Conservation (phyloP, 1,140 invertebrate species). For the Papilio helenus region DNA sequence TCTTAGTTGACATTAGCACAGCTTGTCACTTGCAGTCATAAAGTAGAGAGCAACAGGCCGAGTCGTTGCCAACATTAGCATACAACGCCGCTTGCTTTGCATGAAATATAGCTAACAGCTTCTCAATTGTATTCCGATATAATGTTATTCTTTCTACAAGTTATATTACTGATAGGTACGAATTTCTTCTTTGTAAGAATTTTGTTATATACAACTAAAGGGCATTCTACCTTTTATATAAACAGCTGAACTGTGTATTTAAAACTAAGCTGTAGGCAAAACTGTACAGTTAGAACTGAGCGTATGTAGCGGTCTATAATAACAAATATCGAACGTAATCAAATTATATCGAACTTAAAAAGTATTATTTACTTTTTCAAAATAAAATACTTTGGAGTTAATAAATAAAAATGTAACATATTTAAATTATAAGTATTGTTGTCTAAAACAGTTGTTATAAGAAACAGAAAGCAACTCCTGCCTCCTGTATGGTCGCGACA, state of each 20-base stretch:
- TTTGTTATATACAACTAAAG: too few relatives aligned
- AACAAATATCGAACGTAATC: too few relatives aligned
- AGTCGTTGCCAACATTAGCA: background rate
- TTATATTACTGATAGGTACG: background rate
- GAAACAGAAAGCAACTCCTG: background rate
- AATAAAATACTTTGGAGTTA: too few relatives aligned
- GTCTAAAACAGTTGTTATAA: background rate
- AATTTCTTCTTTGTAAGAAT: too few relatives aligned
- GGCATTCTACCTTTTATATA: too few relatives aligned
- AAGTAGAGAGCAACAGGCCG: conserved; percentile 20
- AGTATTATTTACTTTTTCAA: too few relatives aligned
- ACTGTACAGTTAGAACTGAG: too few relatives aligned
- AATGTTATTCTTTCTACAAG: background rate
- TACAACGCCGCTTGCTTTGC: background rate
- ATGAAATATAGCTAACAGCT: conserved; percentile 21
- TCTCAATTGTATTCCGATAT: conserved; percentile 2
- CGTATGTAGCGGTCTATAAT: too few relatives aligned
- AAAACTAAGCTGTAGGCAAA: too few relatives aligned
- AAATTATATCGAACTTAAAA: too few relatives aligned
- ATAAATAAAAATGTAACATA: background rate
- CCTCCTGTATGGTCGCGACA: background rate
- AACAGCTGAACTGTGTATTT: too few relatives aligned
- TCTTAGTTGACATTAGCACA: background rate
- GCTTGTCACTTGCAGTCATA: background rate
- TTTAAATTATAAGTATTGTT: background rate